Evolutionary conservation across 2,888 invertebrate species (phyloP).

Genomic region (Tenthredo livida): DNA sequence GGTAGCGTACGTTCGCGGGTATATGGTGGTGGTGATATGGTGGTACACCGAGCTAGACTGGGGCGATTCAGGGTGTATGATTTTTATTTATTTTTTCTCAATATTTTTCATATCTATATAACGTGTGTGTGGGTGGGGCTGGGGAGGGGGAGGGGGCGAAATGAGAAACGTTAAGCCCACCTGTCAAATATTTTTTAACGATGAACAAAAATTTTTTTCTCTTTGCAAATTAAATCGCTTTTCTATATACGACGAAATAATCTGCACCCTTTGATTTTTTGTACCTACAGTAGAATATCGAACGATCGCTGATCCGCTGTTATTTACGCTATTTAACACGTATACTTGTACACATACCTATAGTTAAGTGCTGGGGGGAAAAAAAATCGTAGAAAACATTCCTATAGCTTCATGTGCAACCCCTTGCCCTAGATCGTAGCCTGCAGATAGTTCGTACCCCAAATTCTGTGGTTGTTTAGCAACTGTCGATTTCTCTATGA

Average conservation of each 20-base stretch:
- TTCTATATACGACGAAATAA: background rate
- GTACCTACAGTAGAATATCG: background rate
- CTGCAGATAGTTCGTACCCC: background rate
- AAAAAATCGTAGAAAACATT: background rate
- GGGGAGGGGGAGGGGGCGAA: too few relatives aligned
- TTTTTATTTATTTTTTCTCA: conserved; percentile 3
- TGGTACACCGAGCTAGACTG: background rate
- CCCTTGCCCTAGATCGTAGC: background rate
- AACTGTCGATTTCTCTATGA: conserved; percentile 20
- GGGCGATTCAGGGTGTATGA: background rate
- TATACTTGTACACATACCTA: too few relatives aligned
- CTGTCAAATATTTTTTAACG: background rate
- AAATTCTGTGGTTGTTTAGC: background rate
- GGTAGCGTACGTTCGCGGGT: background rate
- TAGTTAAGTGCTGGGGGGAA: too few relatives aligned
- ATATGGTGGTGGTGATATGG: background rate
- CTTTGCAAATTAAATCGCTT: background rate
- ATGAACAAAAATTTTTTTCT: too few relatives aligned
- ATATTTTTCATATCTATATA: background rate
- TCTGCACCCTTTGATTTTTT: background rate
- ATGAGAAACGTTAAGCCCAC: background rate
- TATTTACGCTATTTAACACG: too few relatives aligned
- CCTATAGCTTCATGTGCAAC: background rate
- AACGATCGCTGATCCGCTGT: too few relatives aligned
- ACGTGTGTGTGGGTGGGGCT: too few relatives aligned